Base-by-base conservation (phyloP, 2,888 invertebrate species). In the Agrilus biguttatus region DNA sequence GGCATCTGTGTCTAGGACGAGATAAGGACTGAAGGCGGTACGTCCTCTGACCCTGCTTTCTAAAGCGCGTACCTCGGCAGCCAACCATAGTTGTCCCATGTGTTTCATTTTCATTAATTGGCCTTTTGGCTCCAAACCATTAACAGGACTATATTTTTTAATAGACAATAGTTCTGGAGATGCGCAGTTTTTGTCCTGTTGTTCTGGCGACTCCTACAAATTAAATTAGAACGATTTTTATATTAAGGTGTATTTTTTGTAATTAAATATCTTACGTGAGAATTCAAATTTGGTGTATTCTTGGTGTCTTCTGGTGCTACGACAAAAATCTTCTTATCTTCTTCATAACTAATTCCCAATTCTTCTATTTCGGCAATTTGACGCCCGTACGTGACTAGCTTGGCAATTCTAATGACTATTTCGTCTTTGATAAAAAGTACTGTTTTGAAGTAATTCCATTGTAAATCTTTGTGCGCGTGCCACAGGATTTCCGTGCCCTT, bases 81-180 rank as follows among this genome's bases (percentile, higher is more conserved):
- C 80, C 42, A 95, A 69, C 86, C 93, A 90, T 44, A 93, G 70
- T 53, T 84, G 84, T 3, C 92, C 92, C 78, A 93, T 85, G 41
- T 88, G 81, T 48, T 81, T 76, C 74, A 86, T 81, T 47, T 81
- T 76, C 71, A 83, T 77, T 49, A 86, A 62, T 43, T 71, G 60
- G 10, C 54, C 55, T 41, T 52, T 52, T 14, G 48, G 49, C 36
- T 53, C 53, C 10, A 48, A 45, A 28, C 28, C 28, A 10, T 28
- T 28, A 28, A 28, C 28, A 28, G 28, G 28, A 28, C 28, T 28
- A 10, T 28, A 28, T 28, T 28, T 28, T 10, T 28, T 28, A 28
- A 28, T 28, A 10, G 28, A 28, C 28, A 28, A 28, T 5, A 28
- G 10, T 10, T 28, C 28, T 5, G 28, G 28, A 8, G 28, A 28